These are phyloP conservation scores for Troides helena DNA, from an alignment of 2,888 invertebrate genomes.

Conservation along the genomic window DNA sequence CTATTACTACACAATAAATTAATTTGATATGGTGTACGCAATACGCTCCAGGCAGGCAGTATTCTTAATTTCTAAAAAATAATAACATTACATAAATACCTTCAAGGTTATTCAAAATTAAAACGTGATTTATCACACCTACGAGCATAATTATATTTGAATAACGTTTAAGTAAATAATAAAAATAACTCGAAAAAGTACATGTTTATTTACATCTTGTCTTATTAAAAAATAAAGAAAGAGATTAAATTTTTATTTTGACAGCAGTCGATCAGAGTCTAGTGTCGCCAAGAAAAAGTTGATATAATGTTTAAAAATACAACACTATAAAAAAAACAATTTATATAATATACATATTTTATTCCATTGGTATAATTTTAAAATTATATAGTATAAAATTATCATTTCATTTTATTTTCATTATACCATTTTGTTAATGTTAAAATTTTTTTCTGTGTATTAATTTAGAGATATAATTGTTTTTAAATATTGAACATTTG, in stretches of 20 bases:
- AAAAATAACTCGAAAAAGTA: not conserved
- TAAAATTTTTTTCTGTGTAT: no score
- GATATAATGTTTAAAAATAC: no score
- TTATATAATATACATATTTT: no score
- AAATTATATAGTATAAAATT: no score
- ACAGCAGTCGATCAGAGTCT: not conserved
- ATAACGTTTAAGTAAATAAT: not conserved
- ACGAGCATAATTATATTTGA: not conserved
- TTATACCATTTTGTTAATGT: no score
- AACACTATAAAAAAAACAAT: no score
- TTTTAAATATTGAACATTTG: no score
- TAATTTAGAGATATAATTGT: no score
- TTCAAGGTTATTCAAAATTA: not conserved
- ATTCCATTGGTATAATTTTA: no score
- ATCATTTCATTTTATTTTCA: no score
- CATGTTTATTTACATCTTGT: not conserved
- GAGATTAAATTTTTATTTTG: not conserved
- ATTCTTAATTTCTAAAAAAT: constrained; percentile 44
- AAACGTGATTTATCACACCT: not conserved
- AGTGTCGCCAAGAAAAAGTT: no score
- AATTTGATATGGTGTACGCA: constrained; percentile 27
- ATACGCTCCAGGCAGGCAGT: constrained; percentile 29
- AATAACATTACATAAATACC: not conserved
- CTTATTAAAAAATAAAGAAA: not conserved
- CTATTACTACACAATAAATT: constrained; percentile 40